phyloP scores from a whole-genome alignment of 2,113 vertebrate species.

The Petrocephalus zakoni region DNA sequence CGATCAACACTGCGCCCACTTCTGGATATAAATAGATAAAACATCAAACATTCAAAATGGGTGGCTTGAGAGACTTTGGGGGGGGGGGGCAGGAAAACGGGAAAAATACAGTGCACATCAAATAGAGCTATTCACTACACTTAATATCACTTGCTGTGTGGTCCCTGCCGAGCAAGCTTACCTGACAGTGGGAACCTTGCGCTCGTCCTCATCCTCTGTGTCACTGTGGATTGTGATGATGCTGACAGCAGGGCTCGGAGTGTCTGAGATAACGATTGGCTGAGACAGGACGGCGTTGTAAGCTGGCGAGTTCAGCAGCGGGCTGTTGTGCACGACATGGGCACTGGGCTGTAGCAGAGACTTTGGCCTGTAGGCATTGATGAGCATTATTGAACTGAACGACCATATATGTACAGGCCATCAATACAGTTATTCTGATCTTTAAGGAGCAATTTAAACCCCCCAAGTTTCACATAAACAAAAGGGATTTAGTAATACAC shows the following conservation, averaged over 20 bases:
- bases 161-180: conserved; percentile 31
- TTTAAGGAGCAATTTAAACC: not conserved
- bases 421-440: not conserved
- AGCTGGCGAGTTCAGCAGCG: conserved; percentile 63
- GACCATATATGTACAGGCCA: not conserved
- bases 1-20: no score
- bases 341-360: conserved; percentile 65
- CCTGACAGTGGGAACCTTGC: conserved; percentile 76
- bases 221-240: conserved; percentile 98
- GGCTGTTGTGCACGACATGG: conserved; percentile 71
- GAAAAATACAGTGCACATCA: not conserved
- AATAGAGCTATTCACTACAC: no score
- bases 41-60: not conserved
- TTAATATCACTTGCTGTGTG: not conserved
- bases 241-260: conserved; percentile 89
- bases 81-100: not conserved
- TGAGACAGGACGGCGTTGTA: conserved; percentile 72
- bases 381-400: not conserved
- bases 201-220: conserved; percentile 92
- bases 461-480: not conserved
- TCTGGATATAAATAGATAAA: not conserved
- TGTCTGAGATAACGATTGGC: conserved; percentile 94
- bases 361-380: conserved; percentile 54
- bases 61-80: not conserved
- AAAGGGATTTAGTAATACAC: not conserved